Conservation (phyloP, 2,797 vertebrate genomes). For the Lithobates sylvaticus region DNA sequence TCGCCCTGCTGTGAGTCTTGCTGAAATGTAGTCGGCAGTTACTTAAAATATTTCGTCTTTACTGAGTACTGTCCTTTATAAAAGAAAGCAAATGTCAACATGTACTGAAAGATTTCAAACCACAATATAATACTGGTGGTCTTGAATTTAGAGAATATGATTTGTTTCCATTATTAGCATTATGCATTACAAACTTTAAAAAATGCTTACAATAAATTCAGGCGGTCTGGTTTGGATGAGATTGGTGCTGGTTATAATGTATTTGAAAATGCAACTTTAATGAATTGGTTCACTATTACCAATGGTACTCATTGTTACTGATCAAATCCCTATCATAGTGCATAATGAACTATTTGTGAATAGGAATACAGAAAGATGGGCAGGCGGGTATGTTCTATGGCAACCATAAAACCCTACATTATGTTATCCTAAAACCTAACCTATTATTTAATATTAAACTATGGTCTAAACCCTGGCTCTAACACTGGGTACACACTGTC, state of each 20-base stretch:
- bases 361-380: too few relatives aligned
- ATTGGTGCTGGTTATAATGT: not conserved
- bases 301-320: not conserved
- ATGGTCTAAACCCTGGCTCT: too few relatives aligned
- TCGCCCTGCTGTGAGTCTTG: conserved; percentile 42
- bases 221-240: not conserved
- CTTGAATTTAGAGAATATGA: conserved; percentile 2
- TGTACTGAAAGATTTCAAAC: not conserved
- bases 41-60: conserved; percentile 30
- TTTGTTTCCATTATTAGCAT: not conserved
- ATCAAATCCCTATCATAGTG: too few relatives aligned
- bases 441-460: too few relatives aligned
- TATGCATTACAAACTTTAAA: not conserved
- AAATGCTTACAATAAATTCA: not conserved
- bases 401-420: too few relatives aligned
- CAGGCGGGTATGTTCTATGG: too few relatives aligned
- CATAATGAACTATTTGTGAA: too few relatives aligned
- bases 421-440: too few relatives aligned
- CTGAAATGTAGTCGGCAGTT: conserved; percentile 45
- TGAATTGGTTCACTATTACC: too few relatives aligned
- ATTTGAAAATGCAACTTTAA: too few relatives aligned
- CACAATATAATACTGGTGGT: not conserved
- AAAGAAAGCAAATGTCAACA: conserved; percentile 27
- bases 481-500: too few relatives aligned
- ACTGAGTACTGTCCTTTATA: conserved; percentile 30